Evolutionary conservation across 2,113 vertebrate genomes (phyloP).

Genomic region (Mus musculus): DNA sequence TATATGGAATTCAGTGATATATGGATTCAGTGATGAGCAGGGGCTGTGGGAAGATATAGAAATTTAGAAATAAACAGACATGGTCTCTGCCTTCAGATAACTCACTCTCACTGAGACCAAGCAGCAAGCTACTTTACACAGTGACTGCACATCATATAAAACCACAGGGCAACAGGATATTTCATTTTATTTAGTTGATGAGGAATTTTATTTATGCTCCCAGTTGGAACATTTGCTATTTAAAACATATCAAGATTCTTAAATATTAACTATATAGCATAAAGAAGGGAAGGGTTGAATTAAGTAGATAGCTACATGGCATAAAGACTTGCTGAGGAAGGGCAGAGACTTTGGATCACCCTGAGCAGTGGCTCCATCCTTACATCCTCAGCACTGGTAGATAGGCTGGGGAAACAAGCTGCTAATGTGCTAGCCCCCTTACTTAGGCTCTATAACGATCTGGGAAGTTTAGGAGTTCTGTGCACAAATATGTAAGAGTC

Average conservation of each 20-base stretch:
- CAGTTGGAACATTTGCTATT: neutral
- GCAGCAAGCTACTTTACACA: neutral
- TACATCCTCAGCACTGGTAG: neutral
- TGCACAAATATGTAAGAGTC: neutral
- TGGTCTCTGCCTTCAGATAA: neutral
- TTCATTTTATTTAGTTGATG: neutral
- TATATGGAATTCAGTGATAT: no score
- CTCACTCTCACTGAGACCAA: neutral
- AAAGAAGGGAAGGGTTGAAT: neutral
- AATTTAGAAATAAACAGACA: neutral
- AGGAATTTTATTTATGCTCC: neutral
- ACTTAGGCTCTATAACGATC: neutral
- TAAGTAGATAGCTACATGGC: neutral
- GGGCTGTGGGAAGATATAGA: neutral
- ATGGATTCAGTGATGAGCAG: neutral
- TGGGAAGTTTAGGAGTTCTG: neutral
- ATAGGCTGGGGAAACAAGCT: neutral
- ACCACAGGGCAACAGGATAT: neutral
- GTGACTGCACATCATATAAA: neutral
- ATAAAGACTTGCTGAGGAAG: neutral
- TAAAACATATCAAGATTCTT: neutral
- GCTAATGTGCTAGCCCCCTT: neutral
- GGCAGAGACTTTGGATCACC: neutral
- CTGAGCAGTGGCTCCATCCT: neutral
- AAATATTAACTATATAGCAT: neutral